These are phyloP conservation scores for Platanista minor DNA, from an alignment of 2,113 vertebrate genomes.

Conservation along the genomic window DNA sequence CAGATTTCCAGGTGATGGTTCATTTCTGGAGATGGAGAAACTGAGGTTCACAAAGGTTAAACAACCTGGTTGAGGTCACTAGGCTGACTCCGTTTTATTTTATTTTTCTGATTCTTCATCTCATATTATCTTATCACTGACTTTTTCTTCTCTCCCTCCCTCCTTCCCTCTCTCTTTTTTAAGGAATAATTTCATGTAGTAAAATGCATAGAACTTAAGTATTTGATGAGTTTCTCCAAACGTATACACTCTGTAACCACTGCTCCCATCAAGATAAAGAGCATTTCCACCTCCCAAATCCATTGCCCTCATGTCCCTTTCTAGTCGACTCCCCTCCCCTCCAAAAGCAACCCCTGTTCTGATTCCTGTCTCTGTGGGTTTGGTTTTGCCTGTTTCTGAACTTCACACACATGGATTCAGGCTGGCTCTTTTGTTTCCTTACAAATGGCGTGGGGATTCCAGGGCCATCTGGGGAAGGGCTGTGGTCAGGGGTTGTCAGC, in stretches of 20 bases:
- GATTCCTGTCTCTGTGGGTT: fast-evolving
- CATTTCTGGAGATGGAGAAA: background rate
- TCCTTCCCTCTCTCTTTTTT: background rate
- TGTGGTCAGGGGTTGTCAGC: background rate
- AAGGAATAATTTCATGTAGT: background rate
- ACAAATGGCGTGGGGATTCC: fast-evolving
- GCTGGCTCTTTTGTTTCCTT: background rate
- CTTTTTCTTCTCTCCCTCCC: no score
- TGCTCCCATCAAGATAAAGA: fast-evolving
- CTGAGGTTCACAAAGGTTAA: background rate
- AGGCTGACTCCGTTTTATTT: background rate
- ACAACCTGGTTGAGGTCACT: fast-evolving
- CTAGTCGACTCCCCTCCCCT: background rate
- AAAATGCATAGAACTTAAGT: background rate
- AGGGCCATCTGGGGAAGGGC: fast-evolving
- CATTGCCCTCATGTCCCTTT: fast-evolving
- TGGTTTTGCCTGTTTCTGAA: background rate
- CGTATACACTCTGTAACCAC: fast-evolving
- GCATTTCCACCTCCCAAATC: fast-evolving
- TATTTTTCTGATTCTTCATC: background rate
- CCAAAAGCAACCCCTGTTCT: fast-evolving
- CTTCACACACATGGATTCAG: fast-evolving
- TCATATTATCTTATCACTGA: fast-evolving
- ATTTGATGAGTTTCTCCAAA: no score
- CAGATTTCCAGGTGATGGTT: fast-evolving